A percentile compares a stretch with the other conserved stretches of the same genome.
phyloP scores from a whole-genome alignment of 92 coral and sea anemone genomes.

The Zoanthus sociatus region DNA sequence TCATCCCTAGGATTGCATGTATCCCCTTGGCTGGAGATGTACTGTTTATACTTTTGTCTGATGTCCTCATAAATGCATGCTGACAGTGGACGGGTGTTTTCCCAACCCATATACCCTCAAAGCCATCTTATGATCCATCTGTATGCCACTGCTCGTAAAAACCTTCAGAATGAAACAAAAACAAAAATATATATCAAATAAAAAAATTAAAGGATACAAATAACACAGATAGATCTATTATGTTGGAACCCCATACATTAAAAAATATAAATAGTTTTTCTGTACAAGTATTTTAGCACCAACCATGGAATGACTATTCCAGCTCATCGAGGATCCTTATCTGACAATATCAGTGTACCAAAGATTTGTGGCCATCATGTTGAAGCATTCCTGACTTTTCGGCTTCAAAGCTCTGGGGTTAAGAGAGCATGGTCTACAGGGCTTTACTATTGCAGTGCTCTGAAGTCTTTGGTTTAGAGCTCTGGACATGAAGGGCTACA shows the following conservation, averaged over 20 bases:
- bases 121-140: conserved; percentile 23
- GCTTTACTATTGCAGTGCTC: conserved; percentile 1
- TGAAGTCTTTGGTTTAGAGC: conserved; percentile 11
- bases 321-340: neutral
- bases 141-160: conserved; percentile 31
- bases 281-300: conserved; percentile 22
- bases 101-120: conserved; percentile 29
- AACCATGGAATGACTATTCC: conserved; percentile 21
- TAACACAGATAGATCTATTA: conserved; percentile 13
- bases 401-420: conserved; percentile 7
- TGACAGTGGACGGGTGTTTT: conserved; percentile 5
- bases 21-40: conserved; percentile 16
- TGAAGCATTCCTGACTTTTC: conserved; percentile 2
- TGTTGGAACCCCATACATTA: conserved; percentile 4
- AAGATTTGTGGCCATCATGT: conserved; percentile 6
- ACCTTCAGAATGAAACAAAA: conserved; percentile 7
- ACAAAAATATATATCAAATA: neutral
- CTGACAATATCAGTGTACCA: neutral
- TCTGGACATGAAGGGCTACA: neutral
- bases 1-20: conserved; percentile 11
- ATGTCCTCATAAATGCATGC: conserved; percentile 27
- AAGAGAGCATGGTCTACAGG: conserved; percentile 4
- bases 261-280: neutral
- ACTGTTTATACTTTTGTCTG: conserved; percentile 13
- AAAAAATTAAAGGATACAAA: conserved; percentile 22